Evolutionary conservation across 2,113 vertebrate genomes (phyloP), one percentile per base, ranked within the genome.

Genomic region (Paedocypris sp.): DNA sequence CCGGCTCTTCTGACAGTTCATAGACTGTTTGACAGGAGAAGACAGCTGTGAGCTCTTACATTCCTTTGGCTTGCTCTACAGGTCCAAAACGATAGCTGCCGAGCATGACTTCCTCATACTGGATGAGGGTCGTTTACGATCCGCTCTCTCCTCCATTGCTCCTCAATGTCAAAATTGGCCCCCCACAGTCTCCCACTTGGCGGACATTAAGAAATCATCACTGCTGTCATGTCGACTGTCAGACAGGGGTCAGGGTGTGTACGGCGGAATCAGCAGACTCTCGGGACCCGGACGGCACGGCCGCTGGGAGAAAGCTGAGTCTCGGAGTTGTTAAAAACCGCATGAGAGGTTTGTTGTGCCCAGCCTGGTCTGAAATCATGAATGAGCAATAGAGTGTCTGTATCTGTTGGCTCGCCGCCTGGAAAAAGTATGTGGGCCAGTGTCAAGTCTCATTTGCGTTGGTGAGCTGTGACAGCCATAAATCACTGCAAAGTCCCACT

Each of bases 31-130:
- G 85, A 86, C 70, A 68, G 77, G 73, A 69, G 71, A 68, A 64
- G 73, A 77, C 85, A 85, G 83, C 83, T 86, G 85, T 74, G 71
- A 71, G 71, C 68, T 73, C 64, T 54, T 42, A 26, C 79, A 84
- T 85, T 84, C 79, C 75, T 77, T 36, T 43, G 46, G 76, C 73
- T 73, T 68, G 67, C 75, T 75, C 66, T 66, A 62, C 25, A 58
- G 64, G 67, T 32, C 39, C 70, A 58, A 39, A 74, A 32, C 60
- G 8, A 69, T 46, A 59, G 16, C 19, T 26, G 16, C 62, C 50
- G 73, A 74, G 68, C 67, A 71, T 9, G n/a, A 64, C 47, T 69
- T 74, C 69, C 32, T 42, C 67, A 75, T 69, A 73, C 49, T 64
- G 67, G 64, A 50, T 15, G 48, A 48, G 6, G 23, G 66, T 36